phyloP scores from a whole-genome alignment of 2,797 vertebrate genomes.

The Selene dorsalis region DNA sequence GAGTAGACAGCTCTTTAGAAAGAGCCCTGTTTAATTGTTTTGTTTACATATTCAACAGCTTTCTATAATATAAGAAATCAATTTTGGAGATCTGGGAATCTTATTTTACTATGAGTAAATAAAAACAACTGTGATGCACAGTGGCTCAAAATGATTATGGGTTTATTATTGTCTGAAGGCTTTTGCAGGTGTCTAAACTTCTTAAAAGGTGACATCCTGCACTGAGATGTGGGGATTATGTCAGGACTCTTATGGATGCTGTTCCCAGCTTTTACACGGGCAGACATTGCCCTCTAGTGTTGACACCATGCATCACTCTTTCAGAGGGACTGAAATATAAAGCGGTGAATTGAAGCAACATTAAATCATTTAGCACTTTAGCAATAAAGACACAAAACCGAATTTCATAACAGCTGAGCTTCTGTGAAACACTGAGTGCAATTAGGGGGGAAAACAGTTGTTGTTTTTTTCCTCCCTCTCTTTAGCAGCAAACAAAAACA shows the following conservation, averaged over 20 bases:
- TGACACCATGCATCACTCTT: slow-evolving; percentile 29
- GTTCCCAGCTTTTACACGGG: slow-evolving; percentile 34
- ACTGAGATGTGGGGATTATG: background rate
- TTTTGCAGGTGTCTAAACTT: slow-evolving; percentile 42
- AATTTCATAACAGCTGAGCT: slow-evolving; percentile 20
- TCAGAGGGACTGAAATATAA: slow-evolving; percentile 3
- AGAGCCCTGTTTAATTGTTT: slow-evolving; percentile 45
- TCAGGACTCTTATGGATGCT: background rate
- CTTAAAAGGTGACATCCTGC: background rate
- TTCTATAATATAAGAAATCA: slow-evolving; percentile 28
- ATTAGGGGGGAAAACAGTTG: background rate
- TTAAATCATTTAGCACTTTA: slow-evolving; percentile 39
- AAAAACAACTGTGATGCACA: background rate
- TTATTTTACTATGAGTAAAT: slow-evolving; percentile 18
- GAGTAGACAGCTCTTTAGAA: slow-evolving; percentile 37
- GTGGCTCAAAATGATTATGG: slow-evolving; percentile 14
- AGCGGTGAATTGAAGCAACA: background rate
- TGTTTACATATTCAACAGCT: slow-evolving; percentile 61
- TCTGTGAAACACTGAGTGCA: slow-evolving; percentile 34
- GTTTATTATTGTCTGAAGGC: slow-evolving; percentile 28
- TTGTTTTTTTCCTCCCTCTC: slow-evolving; percentile 3
- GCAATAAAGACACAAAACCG: slow-evolving; percentile 32
- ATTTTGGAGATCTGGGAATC: slow-evolving; percentile 28
- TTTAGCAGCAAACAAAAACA: slow-evolving; percentile 14
- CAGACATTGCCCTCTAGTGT: slow-evolving; percentile 79